A percentile compares a stretch with the other conserved stretches of the same genome.
phyloP scores from a whole-genome alignment of 1,140 invertebrate species.

The Nilaparvata lugens region DNA sequence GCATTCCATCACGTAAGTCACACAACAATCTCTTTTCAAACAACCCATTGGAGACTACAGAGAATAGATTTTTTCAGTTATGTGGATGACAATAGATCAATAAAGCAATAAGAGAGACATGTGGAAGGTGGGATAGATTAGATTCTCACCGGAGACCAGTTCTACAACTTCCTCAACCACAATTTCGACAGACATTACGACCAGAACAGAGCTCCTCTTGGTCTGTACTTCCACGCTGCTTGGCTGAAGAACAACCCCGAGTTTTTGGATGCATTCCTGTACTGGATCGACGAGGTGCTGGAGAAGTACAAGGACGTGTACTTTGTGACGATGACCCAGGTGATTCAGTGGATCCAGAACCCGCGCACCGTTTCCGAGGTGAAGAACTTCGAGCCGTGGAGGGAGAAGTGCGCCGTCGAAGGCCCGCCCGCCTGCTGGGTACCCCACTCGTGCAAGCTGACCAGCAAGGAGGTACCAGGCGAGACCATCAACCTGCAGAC shows the following conservation, averaged over 20 bases:
- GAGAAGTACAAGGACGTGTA: conserved; percentile 85
- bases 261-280: conserved; percentile 84
- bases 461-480: conserved; percentile 83
- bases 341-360: conserved; percentile 95
- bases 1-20: conserved; percentile 89
- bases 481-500: conserved; percentile 90
- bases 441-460: conserved; percentile 81
- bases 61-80: too few relatives aligned
- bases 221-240: conserved; percentile 91
- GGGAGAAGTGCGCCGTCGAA: conserved; percentile 80
- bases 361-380: conserved; percentile 73
- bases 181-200: conserved; percentile 94
- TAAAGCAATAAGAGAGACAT: too few relatives aligned
- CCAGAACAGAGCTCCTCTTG: conserved; percentile 85
- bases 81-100: too few relatives aligned
- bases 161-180: conserved; percentile 92
- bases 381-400: conserved; percentile 89
- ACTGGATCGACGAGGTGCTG: conserved; percentile 89
- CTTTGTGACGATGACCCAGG: conserved; percentile 95
- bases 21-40: background rate
- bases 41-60: too few relatives aligned
- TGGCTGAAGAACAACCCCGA: conserved; percentile 94
- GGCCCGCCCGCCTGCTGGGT: conserved; percentile 74
- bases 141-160: conserved; percentile 85
- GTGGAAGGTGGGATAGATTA: too few relatives aligned